A percentile compares a stretch with the other conserved stretches of the same genome.
phyloP scores from a whole-genome alignment of 2,888 invertebrate genomes.

The Cryptocephalus moraei region DNA sequence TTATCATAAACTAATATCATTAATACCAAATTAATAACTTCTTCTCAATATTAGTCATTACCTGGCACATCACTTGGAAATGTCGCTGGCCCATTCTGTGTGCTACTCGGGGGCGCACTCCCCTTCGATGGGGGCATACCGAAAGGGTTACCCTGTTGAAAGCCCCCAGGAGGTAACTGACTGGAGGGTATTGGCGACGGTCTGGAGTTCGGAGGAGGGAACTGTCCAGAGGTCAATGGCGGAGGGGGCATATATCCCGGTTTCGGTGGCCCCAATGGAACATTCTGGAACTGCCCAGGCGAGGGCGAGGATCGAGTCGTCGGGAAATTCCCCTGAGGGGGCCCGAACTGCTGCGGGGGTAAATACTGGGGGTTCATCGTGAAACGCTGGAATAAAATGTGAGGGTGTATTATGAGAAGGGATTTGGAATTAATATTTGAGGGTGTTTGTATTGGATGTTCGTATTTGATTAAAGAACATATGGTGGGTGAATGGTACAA shows the following conservation, averaged over 20 bases:
- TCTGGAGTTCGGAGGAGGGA: conserved; percentile 11
- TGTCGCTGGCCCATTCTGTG: conserved; percentile 13
- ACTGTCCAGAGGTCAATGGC: conserved; percentile 4
- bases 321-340: conserved; percentile 18
- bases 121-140: too few species aligned
- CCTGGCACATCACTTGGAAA: conserved; percentile 15
- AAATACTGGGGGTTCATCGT: conserved; percentile 45
- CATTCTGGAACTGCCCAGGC: conserved; percentile 9
- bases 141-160: too few species aligned
- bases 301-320: conserved; percentile 8
- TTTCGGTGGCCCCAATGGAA: conserved; percentile 14
- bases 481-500: not conserved
- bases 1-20: too few species aligned
- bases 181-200: conserved; percentile 16
- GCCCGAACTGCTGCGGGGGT: conserved; percentile 28
- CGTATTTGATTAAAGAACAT: too few species aligned
- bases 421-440: too few species aligned
- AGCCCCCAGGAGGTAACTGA: conserved; percentile 16
- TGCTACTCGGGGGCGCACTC: conserved; percentile 3
- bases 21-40: too few species aligned
- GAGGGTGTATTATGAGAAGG: too few species aligned
- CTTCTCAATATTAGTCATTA: too few species aligned
- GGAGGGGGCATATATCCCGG: conserved; percentile 9
- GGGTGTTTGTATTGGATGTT: too few species aligned
- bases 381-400: conserved; percentile 11